Evolutionary conservation across 1,140 invertebrate species (phyloP).

Genomic region (Marisa cornuarietis): DNA sequence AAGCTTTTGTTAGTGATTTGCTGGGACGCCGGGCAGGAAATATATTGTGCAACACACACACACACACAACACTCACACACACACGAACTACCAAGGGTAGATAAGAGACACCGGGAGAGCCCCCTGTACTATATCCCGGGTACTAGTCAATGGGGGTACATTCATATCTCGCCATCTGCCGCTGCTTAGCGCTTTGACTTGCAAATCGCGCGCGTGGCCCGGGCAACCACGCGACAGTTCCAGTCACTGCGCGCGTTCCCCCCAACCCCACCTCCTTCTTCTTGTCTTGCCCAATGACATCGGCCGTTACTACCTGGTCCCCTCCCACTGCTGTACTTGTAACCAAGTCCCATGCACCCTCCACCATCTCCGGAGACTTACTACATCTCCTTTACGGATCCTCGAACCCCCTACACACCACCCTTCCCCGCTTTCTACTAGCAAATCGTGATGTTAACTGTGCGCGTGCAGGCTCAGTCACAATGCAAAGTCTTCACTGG

Average conservation of each 20-base stretch:
- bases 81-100: constrained; percentile 12
- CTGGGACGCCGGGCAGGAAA: constrained; percentile 9
- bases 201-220: constrained; percentile 22
- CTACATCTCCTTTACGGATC: not conserved
- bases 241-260: no score
- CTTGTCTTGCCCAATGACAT: constrained; percentile 21
- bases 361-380: not conserved
- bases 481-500: no score
- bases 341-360: not conserved
- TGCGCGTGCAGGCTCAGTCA: no score
- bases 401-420: not conserved
- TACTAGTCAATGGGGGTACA: constrained; percentile 24
- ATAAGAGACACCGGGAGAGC: constrained; percentile 9
- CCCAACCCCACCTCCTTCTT: not conserved
- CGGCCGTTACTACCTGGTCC: constrained; percentile 4
- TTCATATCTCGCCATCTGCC: constrained; percentile 26
- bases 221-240: constrained; percentile 17
- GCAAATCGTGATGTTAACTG: no score
- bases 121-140: constrained; percentile 21
- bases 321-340: not conserved
- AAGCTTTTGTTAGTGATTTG: constrained; percentile 15
- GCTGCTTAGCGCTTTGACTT: constrained; percentile 18
- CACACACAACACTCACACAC: no score
- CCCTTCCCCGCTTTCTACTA: not conserved
- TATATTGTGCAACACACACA: constrained; percentile 22